A percentile compares a stretch with the other conserved stretches of the same genome.
Evolutionary conservation across 2,113 vertebrate genomes (phyloP).

Genomic region (Paraplagusia blochii): DNA sequence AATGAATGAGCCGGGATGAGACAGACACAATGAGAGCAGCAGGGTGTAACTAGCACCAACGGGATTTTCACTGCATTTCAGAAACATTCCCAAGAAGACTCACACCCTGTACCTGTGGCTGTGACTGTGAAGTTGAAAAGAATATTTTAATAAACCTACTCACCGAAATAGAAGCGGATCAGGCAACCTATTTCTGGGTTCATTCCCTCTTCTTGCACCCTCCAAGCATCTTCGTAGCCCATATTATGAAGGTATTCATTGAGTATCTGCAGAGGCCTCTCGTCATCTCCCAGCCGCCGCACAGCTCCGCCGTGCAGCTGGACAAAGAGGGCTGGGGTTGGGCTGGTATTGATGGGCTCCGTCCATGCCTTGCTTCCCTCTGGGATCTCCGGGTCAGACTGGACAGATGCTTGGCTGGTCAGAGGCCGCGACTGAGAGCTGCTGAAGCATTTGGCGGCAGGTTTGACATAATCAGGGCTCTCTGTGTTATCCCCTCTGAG

Average conservation of each 20-base stretch:
- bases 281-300: constrained; percentile 81
- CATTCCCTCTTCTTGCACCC: constrained; percentile 90
- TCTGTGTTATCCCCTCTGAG: constrained; percentile 3
- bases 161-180: constrained; percentile 91
- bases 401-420: constrained; percentile 42
- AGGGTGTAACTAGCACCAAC: constrained; percentile 3
- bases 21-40: constrained; percentile 23
- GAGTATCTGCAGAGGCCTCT: constrained; percentile 86
- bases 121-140: background rate
- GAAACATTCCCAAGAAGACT: background rate
- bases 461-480: constrained; percentile 13
- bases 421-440: constrained; percentile 61
- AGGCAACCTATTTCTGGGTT: constrained; percentile 88
- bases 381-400: constrained; percentile 35
- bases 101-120: no score
- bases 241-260: constrained; percentile 89
- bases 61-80: background rate
- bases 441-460: constrained; percentile 41
- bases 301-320: constrained; percentile 89
- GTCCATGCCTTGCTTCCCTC: constrained; percentile 32
- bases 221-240: constrained; percentile 85
- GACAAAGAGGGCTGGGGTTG: constrained; percentile 77
- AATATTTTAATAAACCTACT: constrained; percentile 25
- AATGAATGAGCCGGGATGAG: constrained; percentile 43
- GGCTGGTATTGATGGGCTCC: constrained; percentile 28